Evolutionary conservation across 2,113 vertebrate genomes (phyloP), one percentile per base, ranked within the genome.

Genomic region (Ascaphus truei): DNA sequence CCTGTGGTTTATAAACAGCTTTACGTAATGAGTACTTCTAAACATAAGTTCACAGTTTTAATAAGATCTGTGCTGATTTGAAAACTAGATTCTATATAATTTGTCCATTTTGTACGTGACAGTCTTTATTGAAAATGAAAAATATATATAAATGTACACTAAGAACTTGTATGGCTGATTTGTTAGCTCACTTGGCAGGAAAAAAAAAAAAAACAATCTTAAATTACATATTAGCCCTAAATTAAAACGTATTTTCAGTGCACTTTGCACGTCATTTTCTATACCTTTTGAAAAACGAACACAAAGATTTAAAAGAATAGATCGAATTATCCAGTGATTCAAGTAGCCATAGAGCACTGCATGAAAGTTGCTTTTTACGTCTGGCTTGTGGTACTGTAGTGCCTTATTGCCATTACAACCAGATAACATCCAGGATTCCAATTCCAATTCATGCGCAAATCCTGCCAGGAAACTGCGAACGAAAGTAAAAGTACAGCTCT

Each of bases 1-100:
- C 96, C 92, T 92, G 92, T 93, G 96, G 96, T 95, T 92, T 95
- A 91, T 90, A 94, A 93, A 94, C 88, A 94, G 92, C 91, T 92
- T 88, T 90, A 89, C 83, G 45, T 86, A 92, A 91, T 88, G 86
- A 92, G 85, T 88, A 90, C 91, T 93, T 90, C 90, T 89, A 90
- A 92, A 92, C 88, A 94, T 88, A 89, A n/a, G 87, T 94, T 98
- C 94, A 98, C 96, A 98, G 95, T 96, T 91, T 93, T 92, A 91
- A 90, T 89, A 95, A 91, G 93, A 93, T 92, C 92, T 94, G 91
- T 90, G 90, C 91, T 92, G 88, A 88, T 92, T 90, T 93, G 91
- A 95, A 95, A 98, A 94, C 93, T 93, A 91, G 85, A 91, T 85
- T 90, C 84, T 91, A 86, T 81, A 71, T 61, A 60, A 26, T 45